Conservation (phyloP, 2,113 vertebrate genomes). For the Scytalopus superciliaris region DNA sequence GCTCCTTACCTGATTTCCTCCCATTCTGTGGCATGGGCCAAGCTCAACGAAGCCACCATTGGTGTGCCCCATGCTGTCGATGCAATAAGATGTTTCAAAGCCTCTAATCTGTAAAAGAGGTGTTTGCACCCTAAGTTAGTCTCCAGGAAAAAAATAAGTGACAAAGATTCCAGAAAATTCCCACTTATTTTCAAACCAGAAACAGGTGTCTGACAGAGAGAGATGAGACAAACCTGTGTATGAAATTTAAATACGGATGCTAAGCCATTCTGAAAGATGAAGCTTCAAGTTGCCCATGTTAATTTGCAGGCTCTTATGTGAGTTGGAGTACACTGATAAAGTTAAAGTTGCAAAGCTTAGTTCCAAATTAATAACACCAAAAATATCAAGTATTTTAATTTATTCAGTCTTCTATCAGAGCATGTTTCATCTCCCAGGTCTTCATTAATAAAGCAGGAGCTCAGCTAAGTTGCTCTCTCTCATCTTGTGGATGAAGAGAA, state of each 20-base stretch:
- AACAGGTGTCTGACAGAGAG: background rate
- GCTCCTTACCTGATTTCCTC: conserved; percentile 91
- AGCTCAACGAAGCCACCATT: conserved; percentile 91
- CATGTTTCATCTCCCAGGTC: background rate
- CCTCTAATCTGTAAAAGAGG: conserved; percentile 84
- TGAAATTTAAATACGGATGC: background rate
- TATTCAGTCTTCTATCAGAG: background rate
- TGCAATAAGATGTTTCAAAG: conserved; percentile 91
- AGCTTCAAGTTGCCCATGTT: background rate
- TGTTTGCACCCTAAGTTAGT: background rate
- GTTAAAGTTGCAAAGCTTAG: background rate
- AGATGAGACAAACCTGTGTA: background rate
- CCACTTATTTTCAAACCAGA: background rate
- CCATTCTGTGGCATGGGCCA: conserved; percentile 96
- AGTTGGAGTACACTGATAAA: background rate
- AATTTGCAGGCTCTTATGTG: background rate
- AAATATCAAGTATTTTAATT: background rate
- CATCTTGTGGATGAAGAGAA: background rate
- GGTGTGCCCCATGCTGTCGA: conserved; percentile 97
- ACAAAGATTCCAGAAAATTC: background rate
- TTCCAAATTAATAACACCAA: background rate
- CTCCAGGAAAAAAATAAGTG: background rate
- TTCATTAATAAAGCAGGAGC: background rate
- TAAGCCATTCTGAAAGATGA: background rate
- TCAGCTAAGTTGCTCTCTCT: background rate